Evolutionary conservation across 2,113 vertebrate genomes (phyloP), one percentile per base, ranked within the genome.

Genomic region (Planiliza haematocheilus): DNA sequence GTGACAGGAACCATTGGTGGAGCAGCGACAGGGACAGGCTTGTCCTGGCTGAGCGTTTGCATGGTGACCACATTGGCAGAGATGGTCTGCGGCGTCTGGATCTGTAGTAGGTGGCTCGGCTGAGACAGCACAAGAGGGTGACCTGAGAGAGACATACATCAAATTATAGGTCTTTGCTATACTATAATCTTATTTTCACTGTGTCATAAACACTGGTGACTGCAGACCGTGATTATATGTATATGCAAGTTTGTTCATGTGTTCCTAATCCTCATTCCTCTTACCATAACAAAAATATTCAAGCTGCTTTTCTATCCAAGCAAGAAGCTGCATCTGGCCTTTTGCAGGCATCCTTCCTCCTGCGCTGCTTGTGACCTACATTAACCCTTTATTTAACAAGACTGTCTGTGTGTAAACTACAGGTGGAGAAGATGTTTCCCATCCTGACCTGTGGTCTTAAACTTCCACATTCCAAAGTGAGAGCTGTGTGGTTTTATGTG

Each of bases 21-120:
- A 18, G 62, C 90, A 1, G 91, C 77, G 4, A 93, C 81, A 13
- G 91, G 63, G 11, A 92, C 24, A 7, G 93, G 74, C 0, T 91
- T 71, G 7, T 94, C 96, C 72, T 92, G 90, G 2, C 77, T 8
- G 3, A 93, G 91, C 2, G 63, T 90, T 65, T 94, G 92, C 24
- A 96, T 86, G 5, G 93, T 57, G 0, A 95, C 56, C 73, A 94
- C 65, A 18, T 89, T 94, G 41, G 91, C 85, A 0, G 93, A 12
- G 18, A 97, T 56, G 0, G 94, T 68, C 51, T 91, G 92, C 12
- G 95, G 86, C 3, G 93, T 79, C 79, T 95, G 95, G 51, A 98
- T 94, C 66, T 97, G 96, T 1, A 97, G 92, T 76, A 98, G 77
- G 81, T 87, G 90, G 39, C 94, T 10, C 0, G 96, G 89, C 86